These are phyloP conservation scores for Drosophila colorata DNA, from an alignment of 2,888 invertebrate species.

Conservation along the genomic window DNA sequence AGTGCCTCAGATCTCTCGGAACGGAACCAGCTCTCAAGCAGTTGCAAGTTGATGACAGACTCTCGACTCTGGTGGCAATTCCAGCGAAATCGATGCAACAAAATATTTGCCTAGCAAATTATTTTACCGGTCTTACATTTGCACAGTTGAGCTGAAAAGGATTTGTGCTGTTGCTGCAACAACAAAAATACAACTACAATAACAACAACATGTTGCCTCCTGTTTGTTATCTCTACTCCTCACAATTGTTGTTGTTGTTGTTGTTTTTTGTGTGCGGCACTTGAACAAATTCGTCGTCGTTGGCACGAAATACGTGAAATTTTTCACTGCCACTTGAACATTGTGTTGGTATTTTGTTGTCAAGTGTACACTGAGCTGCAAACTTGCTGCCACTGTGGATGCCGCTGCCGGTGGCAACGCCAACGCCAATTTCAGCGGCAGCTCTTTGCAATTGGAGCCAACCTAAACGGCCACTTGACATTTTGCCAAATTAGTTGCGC, in stretches of 20 bases:
- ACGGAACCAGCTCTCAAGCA: background rate
- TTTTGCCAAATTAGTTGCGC: constrained; percentile 76
- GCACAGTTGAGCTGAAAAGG: constrained; percentile 23
- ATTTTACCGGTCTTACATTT: constrained; percentile 26
- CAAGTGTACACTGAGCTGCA: constrained; percentile 53
- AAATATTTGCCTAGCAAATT: constrained; percentile 69
- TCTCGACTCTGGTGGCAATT: constrained; percentile 34
- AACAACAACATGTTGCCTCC: constrained; percentile 34
- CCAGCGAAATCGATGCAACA: constrained; percentile 50
- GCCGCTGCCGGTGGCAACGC: constrained; percentile 16
- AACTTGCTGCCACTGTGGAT: constrained; percentile 6
- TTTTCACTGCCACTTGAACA: constrained; percentile 73
- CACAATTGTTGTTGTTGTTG: constrained; percentile 22
- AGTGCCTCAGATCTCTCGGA: constrained; percentile 1
- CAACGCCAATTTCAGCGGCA: constrained; percentile 23
- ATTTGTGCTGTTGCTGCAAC: constrained; percentile 27
- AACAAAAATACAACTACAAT: constrained; percentile 10
- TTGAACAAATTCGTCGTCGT: constrained; percentile 57
- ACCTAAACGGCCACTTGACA: constrained; percentile 70
- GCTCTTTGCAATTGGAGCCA: constrained; percentile 63
- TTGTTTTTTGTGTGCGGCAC: constrained; percentile 36
- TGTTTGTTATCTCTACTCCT: constrained; percentile 15
- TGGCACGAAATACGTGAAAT: constrained; percentile 66
- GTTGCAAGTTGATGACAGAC: constrained; percentile 27
- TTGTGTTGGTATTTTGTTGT: constrained; percentile 48